Conservation (phyloP, 2,797 vertebrate genomes). For the Tokudaia muenninki region DNA sequence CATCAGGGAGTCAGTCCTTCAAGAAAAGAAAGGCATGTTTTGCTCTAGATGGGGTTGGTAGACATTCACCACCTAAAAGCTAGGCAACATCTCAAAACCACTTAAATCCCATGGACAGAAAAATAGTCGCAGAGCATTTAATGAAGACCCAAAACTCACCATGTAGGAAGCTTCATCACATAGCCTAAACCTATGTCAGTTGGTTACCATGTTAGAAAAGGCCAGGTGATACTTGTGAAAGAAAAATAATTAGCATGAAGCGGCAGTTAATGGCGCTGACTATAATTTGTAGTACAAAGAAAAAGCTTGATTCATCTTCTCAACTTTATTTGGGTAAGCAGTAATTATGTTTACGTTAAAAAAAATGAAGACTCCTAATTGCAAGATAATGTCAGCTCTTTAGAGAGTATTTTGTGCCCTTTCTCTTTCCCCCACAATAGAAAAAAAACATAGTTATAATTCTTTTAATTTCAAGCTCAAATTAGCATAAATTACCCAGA, state of each 20-base stretch:
- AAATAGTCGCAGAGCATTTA: not conserved
- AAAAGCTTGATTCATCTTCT: slow-evolving; percentile 76
- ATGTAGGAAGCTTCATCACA: not conserved
- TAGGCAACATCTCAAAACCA: not conserved
- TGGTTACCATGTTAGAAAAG: slow-evolving; percentile 64
- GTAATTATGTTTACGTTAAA: slow-evolving; percentile 77
- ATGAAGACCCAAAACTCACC: slow-evolving; percentile 18
- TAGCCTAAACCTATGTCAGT: slow-evolving; percentile 66
- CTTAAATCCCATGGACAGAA: not conserved
- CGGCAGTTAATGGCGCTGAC: slow-evolving; percentile 62
- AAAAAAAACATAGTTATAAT: slow-evolving; percentile 60
- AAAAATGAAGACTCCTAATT: slow-evolving; percentile 75
- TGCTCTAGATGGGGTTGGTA: not conserved
- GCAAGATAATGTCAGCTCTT: slow-evolving; percentile 74
- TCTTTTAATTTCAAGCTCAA: slow-evolving; percentile 67
- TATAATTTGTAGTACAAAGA: slow-evolving; percentile 74
- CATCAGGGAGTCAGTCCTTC: not conserved
- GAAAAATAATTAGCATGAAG: slow-evolving; percentile 76
- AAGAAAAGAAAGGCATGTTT: not conserved
- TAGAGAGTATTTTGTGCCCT: slow-evolving; percentile 43
- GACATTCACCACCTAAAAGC: not conserved
- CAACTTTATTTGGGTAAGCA: slow-evolving; percentile 77
- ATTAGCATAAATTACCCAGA: slow-evolving; percentile 70
- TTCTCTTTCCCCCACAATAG: not conserved
- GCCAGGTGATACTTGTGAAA: slow-evolving; percentile 64